Evolutionary conservation across 2,797 vertebrate species (phyloP).

Genomic region (Helicolenus hilgendorfi): DNA sequence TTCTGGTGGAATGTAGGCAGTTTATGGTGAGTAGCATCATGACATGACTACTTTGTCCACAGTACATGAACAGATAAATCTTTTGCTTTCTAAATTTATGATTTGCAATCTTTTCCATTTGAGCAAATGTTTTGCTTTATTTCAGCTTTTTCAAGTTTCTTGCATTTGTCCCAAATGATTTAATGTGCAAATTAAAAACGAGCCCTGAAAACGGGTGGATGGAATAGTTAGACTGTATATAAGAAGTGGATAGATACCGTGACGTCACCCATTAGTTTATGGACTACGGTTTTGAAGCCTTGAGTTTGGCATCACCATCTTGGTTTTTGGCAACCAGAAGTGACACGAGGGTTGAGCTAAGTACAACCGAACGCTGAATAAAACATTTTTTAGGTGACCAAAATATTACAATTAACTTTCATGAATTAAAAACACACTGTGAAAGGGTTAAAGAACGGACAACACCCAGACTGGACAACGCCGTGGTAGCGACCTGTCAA

Average conservation of each 20-base stretch:
- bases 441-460: too few relatives aligned
- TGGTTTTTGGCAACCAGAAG: background rate
- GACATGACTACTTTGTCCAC: background rate
- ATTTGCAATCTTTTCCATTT: background rate
- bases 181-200: background rate
- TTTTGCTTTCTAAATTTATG: background rate
- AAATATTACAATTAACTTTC: too few relatives aligned
- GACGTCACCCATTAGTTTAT: too few relatives aligned
- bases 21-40: background rate
- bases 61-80: background rate
- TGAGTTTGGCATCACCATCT: background rate
- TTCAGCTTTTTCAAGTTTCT: background rate
- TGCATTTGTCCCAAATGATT: background rate
- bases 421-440: too few relatives aligned
- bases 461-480: too few relatives aligned
- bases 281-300: too few relatives aligned
- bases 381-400: too few relatives aligned
- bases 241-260: too few relatives aligned
- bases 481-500: too few relatives aligned
- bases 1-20: background rate
- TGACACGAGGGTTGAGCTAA: too few relatives aligned
- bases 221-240: too few relatives aligned
- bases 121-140: background rate
- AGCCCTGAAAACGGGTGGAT: background rate
- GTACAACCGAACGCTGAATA: too few relatives aligned